Evolutionary conservation across 1,140 invertebrate species (phyloP).

Genomic region (Teleopsis dalmanni): DNA sequence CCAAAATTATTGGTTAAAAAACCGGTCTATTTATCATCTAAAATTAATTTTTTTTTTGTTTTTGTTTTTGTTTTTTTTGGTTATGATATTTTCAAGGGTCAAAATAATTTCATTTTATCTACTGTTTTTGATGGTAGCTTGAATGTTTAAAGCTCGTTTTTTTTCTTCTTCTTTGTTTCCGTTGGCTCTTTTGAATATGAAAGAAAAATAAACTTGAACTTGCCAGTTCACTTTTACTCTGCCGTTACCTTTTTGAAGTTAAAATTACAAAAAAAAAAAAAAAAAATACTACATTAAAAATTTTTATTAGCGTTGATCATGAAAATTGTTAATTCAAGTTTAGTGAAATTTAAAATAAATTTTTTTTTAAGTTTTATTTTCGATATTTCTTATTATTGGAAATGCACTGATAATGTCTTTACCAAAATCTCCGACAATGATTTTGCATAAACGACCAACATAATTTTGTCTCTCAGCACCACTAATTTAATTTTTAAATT

Average conservation of each 20-base stretch:
- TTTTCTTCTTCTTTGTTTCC: background rate
- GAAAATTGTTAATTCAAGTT: constrained; percentile 42
- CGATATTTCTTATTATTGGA: background rate
- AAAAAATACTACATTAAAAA: too few relatives aligned
- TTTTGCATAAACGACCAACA: too few relatives aligned
- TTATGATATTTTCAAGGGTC: constrained; percentile 11
- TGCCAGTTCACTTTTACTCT: constrained; percentile 42
- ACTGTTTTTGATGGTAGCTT: background rate
- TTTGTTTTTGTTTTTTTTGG: too few relatives aligned
- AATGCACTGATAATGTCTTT: too few relatives aligned
- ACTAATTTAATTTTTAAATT: too few relatives aligned
- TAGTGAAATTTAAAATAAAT: constrained; percentile 26
- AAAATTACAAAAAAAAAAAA: too few relatives aligned
- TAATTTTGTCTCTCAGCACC: too few relatives aligned
- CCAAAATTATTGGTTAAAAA: too few relatives aligned
- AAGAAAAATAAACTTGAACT: constrained; percentile 31
- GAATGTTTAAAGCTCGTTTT: background rate
- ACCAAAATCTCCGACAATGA: too few relatives aligned
- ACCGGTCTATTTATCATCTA: too few relatives aligned
- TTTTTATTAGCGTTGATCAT: constrained; percentile 27
- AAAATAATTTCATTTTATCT: constrained; percentile 6
- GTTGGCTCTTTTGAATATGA: constrained; percentile 11
- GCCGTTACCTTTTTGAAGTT: background rate
- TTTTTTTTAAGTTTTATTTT: background rate
- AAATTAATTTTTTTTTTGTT: too few relatives aligned